These are phyloP conservation scores for Scytalopus superciliaris DNA, from an alignment of 2,113 vertebrate species.

Conservation along the genomic window DNA sequence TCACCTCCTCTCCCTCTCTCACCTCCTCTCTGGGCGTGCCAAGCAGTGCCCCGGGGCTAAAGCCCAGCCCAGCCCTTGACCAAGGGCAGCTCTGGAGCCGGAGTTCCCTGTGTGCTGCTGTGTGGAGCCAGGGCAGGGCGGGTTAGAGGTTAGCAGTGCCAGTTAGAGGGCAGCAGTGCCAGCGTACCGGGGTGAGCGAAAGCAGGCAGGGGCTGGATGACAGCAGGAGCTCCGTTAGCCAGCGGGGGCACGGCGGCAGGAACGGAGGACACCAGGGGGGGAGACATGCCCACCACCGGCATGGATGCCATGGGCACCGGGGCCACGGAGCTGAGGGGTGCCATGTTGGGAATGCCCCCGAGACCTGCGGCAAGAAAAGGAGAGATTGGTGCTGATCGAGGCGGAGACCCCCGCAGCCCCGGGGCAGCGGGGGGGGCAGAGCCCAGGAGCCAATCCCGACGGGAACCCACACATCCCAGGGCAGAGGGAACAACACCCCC, in stretches of 20 bases:
- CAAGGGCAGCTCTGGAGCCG: not conserved
- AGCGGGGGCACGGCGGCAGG: slow-evolving; percentile 86
- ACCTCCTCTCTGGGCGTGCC: not conserved
- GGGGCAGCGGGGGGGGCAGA: too few species aligned
- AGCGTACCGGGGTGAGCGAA: slow-evolving; percentile 90
- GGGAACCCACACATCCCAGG: not conserved
- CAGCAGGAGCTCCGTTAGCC: slow-evolving; percentile 89
- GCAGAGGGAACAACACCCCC: not conserved
- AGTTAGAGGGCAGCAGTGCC: not conserved
- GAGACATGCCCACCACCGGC: slow-evolving; percentile 91
- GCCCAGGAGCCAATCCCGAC: not conserved
- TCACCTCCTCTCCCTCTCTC: not conserved
- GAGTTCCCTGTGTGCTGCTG: not conserved
- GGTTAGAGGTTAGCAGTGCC: not conserved
- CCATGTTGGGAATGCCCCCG: slow-evolving; percentile 80
- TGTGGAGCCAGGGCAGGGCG: not conserved
- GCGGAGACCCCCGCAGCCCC: too few species aligned
- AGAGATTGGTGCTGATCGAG: not conserved
- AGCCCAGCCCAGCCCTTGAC: not conserved
- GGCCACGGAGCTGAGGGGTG: slow-evolving; percentile 82
- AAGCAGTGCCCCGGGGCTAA: not conserved
- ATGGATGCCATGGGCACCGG: slow-evolving; percentile 90
- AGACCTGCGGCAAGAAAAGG: slow-evolving; percentile 78
- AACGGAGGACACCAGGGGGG: slow-evolving; percentile 87
- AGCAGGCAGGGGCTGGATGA: slow-evolving; percentile 89